These are phyloP conservation scores for Homalodisca vitripennis DNA, from an alignment of 1,140 invertebrate species.

Conservation along the genomic window DNA sequence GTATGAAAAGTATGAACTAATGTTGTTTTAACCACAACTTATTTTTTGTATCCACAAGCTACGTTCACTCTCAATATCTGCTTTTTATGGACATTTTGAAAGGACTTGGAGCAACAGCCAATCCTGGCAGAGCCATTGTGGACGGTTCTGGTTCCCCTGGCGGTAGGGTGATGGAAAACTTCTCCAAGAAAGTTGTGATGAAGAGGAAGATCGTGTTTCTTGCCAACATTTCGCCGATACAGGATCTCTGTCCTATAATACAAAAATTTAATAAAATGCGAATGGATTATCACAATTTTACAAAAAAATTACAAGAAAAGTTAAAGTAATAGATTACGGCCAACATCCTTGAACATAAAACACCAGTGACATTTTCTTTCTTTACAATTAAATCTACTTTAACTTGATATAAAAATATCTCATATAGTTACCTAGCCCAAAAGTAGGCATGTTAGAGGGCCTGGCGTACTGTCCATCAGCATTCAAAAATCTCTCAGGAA, in stretches of 20 bases:
- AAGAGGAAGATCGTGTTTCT: slow-evolving; percentile 44
- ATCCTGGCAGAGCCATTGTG: slow-evolving; percentile 34
- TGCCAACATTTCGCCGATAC: slow-evolving; percentile 44
- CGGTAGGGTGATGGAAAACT: slow-evolving; percentile 37
- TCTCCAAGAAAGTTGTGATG: slow-evolving; percentile 40
- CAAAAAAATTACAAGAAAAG: no score
- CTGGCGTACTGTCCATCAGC: slow-evolving; percentile 28
- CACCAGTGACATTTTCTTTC: no score
- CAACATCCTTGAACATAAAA: no score
- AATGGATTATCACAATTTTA: no score
- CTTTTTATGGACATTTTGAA: slow-evolving; percentile 36
- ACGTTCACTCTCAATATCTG: no score
- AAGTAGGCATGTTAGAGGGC: slow-evolving; percentile 21
- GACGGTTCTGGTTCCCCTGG: slow-evolving; percentile 34
- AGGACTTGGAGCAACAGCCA: slow-evolving; percentile 35
- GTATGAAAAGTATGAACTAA: no score
- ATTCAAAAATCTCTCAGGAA: slow-evolving; percentile 34
- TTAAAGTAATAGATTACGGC: no score
- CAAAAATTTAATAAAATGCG: no score
- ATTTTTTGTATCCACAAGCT: no score
- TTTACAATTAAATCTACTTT: no score
- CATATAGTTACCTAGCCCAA: slow-evolving; percentile 30
- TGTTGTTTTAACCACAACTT: no score
- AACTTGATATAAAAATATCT: no score
- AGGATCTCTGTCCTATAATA: slow-evolving; percentile 44